A percentile compares a stretch with the other conserved stretches of the same genome.
These are phyloP conservation scores for Leucoraja erinaceus DNA, from an alignment of 2,113 vertebrate genomes.

Conservation along the genomic window DNA sequence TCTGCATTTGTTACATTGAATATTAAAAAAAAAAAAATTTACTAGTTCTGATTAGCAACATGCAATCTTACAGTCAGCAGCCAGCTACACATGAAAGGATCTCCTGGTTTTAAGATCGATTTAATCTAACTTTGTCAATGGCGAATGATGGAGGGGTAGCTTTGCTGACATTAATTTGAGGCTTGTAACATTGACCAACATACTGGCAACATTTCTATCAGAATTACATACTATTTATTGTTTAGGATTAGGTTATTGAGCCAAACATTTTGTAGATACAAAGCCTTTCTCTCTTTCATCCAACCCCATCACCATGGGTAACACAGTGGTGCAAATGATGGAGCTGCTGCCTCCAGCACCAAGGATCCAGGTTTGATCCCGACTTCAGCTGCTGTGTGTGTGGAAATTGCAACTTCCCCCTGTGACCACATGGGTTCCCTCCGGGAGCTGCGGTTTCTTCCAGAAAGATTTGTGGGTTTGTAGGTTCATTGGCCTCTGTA, in stretches of 20 bases:
- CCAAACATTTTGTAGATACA: background rate
- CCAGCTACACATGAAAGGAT: no score
- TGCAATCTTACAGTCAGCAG: background rate
- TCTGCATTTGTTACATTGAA: background rate
- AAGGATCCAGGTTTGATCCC: no score
- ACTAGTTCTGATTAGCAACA: background rate
- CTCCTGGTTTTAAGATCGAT: background rate
- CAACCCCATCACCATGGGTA: background rate
- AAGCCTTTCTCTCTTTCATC: background rate
- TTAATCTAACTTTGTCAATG: background rate
- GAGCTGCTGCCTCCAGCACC: no score
- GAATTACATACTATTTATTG: background rate
- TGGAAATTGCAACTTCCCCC: no score
- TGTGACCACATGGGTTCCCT: no score
- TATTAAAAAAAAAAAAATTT: background rate
- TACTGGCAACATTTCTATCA: background rate
- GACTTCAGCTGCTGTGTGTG: no score
- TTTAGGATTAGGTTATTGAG: background rate
- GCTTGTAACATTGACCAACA: background rate
- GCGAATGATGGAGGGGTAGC: background rate
- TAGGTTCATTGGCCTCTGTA: no score
- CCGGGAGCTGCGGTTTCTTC: no score
- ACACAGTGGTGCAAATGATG: no score
- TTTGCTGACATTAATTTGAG: background rate
- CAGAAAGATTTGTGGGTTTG: no score